Base-by-base conservation (phyloP, 2,113 vertebrate species). In the Amphilophus citrinellus region DNA sequence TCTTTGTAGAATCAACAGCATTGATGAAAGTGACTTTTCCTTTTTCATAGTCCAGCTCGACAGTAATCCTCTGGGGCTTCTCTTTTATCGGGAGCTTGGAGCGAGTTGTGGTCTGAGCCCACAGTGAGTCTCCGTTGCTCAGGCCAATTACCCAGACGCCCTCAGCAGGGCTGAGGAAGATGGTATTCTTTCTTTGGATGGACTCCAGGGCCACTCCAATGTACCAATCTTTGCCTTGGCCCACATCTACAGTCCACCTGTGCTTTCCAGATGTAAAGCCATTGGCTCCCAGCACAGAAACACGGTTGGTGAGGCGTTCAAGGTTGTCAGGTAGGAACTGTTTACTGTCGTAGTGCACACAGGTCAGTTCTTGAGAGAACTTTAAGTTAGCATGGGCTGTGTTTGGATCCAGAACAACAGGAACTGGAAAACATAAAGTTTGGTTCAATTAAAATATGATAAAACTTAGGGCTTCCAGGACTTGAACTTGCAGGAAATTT, bases 71-170 rank as follows among this genome's bases (percentile, higher is more conserved):
- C 18, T 81, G 60, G 0, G 95, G 96, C 1, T 90, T 90, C 0
- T 77, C 37, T 0, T 93, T 94, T 13, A 96, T 76, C 0, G 61
- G 1, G 0, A 97, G 85, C 20, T 85, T 95, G 9, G 91, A 86
- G 0, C 50, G 66, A 6, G 96, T 94, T 0, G 87, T 84, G 0
- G 94, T 94, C 17, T 95, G 92, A 2, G 95, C 96, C 82, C 94
- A 95, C 76, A 95, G 94, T 0, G 79, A 77, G 6, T 94, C 86
- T 3, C 96, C 94, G 0, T 89, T 87, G 0, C 92, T 90, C 15
- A 90, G 91, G 2, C 96, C 95, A 17, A 98, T 93, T 0, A 97
- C 96, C 97, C 97, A 98, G 90, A 97, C 96, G 0, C 97, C 97
- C 0, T 88, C 93, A 6, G 82, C 7, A 0, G 96, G 95, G 0